These are phyloP conservation scores for Bombus difficillimus DNA, from an alignment of 1,140 invertebrate genomes.

Conservation along the genomic window DNA sequence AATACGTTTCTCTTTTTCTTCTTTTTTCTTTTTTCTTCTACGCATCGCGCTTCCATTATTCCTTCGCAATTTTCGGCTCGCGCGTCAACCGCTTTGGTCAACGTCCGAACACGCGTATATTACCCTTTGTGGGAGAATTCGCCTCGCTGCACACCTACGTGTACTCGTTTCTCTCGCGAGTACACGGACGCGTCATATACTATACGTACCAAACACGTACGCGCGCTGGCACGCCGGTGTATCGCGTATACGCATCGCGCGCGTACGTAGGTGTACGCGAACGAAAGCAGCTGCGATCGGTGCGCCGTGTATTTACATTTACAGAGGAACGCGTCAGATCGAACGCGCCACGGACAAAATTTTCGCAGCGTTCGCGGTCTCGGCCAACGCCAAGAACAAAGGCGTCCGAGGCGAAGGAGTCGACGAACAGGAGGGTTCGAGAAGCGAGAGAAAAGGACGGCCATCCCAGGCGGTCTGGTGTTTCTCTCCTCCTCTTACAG, in stretches of 20 bases:
- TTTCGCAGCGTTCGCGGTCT: no score
- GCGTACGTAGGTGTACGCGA: background rate
- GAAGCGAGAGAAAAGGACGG: background rate
- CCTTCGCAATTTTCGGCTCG: no score
- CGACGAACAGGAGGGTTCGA: background rate
- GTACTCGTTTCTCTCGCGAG: background rate
- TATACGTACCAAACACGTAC: background rate
- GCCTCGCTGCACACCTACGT: conserved; percentile 1
- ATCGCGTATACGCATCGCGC: background rate
- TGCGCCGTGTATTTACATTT: background rate
- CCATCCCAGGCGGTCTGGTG: no score
- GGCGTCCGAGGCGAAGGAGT: background rate
- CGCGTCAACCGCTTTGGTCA: background rate
- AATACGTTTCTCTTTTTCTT: background rate
- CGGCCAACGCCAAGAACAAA: background rate
- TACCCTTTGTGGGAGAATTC: background rate
- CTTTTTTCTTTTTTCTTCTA: no score
- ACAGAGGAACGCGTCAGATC: background rate
- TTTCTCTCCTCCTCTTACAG: background rate
- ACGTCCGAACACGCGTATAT: background rate
- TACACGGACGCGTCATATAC: background rate
- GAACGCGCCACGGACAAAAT: background rate
- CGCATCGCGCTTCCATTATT: background rate
- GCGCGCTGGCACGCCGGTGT: background rate
- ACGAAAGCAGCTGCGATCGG: background rate